Percentiles rank a stretch among this genome's conserved stretches.
These are phyloP conservation scores for Egretta garzetta DNA, from an alignment of 2,113 vertebrate genomes.

Conservation along the genomic window DNA sequence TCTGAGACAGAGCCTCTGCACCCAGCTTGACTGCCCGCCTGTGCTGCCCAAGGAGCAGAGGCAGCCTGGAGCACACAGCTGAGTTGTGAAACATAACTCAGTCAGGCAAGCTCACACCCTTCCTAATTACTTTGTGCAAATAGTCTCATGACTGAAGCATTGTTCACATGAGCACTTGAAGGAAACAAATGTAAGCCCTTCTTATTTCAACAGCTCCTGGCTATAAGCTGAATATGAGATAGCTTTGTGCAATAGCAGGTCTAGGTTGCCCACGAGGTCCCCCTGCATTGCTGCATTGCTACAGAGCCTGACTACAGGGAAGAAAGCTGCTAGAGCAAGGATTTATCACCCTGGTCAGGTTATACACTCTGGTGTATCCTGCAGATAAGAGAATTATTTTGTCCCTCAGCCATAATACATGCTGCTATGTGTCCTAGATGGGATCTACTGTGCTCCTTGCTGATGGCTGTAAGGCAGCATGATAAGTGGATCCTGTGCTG, in stretches of 20 bases:
- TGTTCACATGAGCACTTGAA: not conserved
- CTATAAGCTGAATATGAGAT: not conserved
- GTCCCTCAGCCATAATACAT: not conserved
- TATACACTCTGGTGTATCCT: not conserved
- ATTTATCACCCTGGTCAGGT: not conserved
- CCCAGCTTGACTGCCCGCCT: not conserved
- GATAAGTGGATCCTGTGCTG: not conserved
- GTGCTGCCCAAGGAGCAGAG: not conserved
- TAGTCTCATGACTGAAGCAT: not conserved
- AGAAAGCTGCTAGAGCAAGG: not conserved
- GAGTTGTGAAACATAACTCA: not conserved
- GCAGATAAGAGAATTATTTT: not conserved
- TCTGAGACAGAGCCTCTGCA: not conserved
- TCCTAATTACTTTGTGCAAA: not conserved
- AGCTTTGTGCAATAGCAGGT: not conserved
- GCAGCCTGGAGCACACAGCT: not conserved
- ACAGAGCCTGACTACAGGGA: not conserved
- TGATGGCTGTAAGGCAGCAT: not conserved
- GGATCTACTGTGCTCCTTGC: not conserved
- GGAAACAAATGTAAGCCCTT: not conserved
- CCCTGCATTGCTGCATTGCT: rapidly evolving
- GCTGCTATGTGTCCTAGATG: not conserved
- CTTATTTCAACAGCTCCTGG: not conserved
- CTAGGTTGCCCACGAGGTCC: not conserved
- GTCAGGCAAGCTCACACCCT: not conserved